phyloP scores from a whole-genome alignment of 2,797 vertebrate genomes.

The Macroramphosus scolopax region DNA sequence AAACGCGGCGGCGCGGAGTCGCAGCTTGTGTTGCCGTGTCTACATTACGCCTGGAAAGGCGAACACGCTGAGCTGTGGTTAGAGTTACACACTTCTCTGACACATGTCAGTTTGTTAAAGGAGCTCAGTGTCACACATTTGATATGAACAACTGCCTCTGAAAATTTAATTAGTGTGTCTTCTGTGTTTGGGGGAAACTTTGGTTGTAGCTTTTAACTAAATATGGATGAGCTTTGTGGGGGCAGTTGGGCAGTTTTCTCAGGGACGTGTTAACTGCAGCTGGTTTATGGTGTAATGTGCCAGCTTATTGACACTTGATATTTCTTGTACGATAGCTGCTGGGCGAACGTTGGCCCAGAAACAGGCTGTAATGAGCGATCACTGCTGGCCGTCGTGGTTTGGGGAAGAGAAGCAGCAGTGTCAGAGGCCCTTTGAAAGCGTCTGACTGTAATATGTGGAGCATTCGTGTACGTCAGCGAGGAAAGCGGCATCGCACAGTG shows the following conservation, averaged over 20 bases:
- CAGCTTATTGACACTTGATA: conserved; percentile 40
- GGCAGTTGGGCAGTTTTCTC: conserved; percentile 24
- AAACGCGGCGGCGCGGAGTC: conserved; percentile 43
- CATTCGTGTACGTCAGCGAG: conserved; percentile 40
- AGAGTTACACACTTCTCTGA: conserved; percentile 76
- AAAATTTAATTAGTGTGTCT: conserved; percentile 62
- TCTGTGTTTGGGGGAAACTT: conserved; percentile 49
- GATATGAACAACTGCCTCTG: conserved; percentile 67
- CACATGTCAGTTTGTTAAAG: conserved; percentile 73
- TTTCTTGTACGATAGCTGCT: conserved; percentile 32
- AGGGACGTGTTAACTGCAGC: conserved; percentile 31
- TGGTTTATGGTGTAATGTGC: conserved; percentile 22
- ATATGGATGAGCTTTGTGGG: conserved; percentile 49
- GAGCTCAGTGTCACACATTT: conserved; percentile 65
- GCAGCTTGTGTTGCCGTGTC: conserved; percentile 75
- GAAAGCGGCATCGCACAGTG: conserved; percentile 5
- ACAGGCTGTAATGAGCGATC: conserved; percentile 32
- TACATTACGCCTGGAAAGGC: conserved; percentile 76
- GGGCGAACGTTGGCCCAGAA: conserved; percentile 37
- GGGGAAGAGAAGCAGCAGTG: conserved; percentile 16
- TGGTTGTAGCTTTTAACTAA: conserved; percentile 63
- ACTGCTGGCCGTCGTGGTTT: conserved; percentile 21
- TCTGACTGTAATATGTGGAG: conserved; percentile 32
- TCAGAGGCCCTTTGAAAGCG: conserved; percentile 32
- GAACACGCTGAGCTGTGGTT: conserved; percentile 70